Conservation (phyloP, 2,113 vertebrate species). For the Clinocottus analis region DNA sequence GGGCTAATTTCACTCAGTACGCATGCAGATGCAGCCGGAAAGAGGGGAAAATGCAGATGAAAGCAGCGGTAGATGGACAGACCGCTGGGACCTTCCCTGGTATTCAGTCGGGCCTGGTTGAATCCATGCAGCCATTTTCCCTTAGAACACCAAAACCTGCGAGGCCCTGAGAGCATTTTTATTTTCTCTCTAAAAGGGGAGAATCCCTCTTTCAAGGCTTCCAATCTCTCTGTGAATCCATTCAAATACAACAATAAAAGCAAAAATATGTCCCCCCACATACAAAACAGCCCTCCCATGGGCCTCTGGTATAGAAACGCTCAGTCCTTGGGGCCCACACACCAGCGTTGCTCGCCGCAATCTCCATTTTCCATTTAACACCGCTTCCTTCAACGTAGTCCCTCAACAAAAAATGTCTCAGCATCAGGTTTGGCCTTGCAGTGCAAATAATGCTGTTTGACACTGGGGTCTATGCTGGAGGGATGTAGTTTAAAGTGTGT, state of each 20-base stretch:
- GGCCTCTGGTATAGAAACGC: slow-evolving; percentile 43
- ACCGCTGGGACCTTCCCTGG: slow-evolving; percentile 45
- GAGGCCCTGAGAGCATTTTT: slow-evolving; percentile 57
- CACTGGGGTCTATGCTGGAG: slow-evolving; percentile 12
- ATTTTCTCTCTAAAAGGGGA: slow-evolving; percentile 42
- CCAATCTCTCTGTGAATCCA: slow-evolving; percentile 62
- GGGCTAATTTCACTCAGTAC: slow-evolving; percentile 67
- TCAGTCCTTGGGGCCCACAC: slow-evolving; percentile 38
- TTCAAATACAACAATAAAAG: slow-evolving; percentile 73
- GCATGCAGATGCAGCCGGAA: slow-evolving; percentile 58
- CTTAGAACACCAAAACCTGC: slow-evolving; percentile 66
- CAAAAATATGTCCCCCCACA: slow-evolving; percentile 54
- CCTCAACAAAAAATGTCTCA: slow-evolving; percentile 14
- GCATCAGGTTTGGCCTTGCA: slow-evolving; percentile 19
- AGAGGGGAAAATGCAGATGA: slow-evolving; percentile 58
- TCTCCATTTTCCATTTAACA: slow-evolving; percentile 56
- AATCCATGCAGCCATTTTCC: slow-evolving; percentile 59
- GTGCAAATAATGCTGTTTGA: slow-evolving; percentile 39
- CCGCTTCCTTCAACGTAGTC: background rate
- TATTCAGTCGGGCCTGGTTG: slow-evolving; percentile 47
- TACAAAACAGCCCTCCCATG: slow-evolving; percentile 52
- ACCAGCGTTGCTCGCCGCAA: slow-evolving; percentile 1
- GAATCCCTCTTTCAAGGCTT: slow-evolving; percentile 62
- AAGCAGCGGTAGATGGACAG: slow-evolving; percentile 45
- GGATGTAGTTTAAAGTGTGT: slow-evolving; percentile 20